phyloP scores from a whole-genome alignment of 2,888 invertebrate genomes.

The Ichneumon xanthorius region DNA sequence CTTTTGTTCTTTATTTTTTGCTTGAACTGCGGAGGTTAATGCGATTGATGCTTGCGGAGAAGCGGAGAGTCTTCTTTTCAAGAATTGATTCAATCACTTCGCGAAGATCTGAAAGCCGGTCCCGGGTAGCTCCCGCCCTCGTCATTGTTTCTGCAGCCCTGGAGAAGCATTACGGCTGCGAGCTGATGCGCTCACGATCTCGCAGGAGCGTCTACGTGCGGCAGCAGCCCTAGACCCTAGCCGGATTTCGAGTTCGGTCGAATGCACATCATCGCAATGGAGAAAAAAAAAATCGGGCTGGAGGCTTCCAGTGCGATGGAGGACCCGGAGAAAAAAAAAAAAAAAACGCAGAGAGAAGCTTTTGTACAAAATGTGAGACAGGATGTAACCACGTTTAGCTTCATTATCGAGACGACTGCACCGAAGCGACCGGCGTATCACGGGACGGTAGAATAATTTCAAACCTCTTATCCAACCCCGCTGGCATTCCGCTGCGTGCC shows the following conservation, averaged over 20 bases:
- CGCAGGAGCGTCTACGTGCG: neutral
- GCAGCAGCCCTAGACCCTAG: neutral
- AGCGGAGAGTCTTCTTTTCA: neutral
- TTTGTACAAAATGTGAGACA: neutral
- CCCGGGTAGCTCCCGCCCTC: neutral
- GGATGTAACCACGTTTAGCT: neutral
- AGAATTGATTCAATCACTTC: constrained; percentile 18
- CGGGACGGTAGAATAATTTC: neutral
- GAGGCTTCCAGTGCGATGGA: neutral
- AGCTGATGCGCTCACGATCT: constrained; percentile 9
- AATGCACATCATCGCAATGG: neutral
- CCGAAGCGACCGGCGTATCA: neutral
- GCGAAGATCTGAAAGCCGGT: neutral
- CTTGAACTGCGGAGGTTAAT: neutral
- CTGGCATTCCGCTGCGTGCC: neutral
- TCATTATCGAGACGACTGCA: neutral
- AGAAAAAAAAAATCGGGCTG: neutral
- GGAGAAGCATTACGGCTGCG: neutral
- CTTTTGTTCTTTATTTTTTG: no score
- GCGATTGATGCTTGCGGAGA: neutral
- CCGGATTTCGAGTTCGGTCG: neutral
- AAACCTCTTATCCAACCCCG: neutral
- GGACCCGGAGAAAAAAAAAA: neutral
- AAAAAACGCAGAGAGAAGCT: neutral
- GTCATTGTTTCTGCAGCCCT: neutral